These are phyloP conservation scores for Catostylus mosaicus DNA, from an alignment of 30 jellyfish, hydroid and myxozoan species.

Conservation along the genomic window DNA sequence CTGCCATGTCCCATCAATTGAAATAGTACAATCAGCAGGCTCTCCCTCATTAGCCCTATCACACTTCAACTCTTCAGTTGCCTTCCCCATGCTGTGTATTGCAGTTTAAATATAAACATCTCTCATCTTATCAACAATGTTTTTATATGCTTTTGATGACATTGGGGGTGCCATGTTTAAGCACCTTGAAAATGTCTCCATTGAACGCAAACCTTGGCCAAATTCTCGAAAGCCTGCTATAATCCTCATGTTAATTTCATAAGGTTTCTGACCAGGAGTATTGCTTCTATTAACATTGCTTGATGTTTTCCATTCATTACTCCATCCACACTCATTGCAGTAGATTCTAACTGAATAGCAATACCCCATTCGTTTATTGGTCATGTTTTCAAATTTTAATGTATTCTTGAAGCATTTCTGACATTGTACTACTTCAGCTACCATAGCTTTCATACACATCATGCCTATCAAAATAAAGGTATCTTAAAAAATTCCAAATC, in stretches of 20 bases:
- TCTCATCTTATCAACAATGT: neutral
- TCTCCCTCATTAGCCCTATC: neutral
- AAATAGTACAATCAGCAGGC: neutral
- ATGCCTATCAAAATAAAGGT: too few relatives aligned
- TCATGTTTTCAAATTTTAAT: neutral
- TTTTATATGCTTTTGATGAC: neutral
- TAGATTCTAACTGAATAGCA: neutral
- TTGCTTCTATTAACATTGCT: neutral
- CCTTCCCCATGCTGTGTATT: neutral
- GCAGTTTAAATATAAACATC: neutral
- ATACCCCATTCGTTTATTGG: neutral
- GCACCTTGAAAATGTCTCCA: neutral
- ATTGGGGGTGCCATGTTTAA: neutral
- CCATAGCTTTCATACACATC: too few relatives aligned
- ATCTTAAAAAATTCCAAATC: too few relatives aligned
- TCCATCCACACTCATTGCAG: neutral
- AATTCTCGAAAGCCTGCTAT: neutral
- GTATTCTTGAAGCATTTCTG: neutral
- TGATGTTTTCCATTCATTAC: neutral
- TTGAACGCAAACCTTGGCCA: neutral
- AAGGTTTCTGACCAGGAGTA: neutral
- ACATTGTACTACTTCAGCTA: neutral
- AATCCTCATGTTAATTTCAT: neutral
- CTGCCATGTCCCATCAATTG: too few relatives aligned
- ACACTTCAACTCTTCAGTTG: neutral